These are phyloP conservation scores for Oscheius sp. DNA, from an alignment of 2,888 invertebrate species.

Conservation along the genomic window DNA sequence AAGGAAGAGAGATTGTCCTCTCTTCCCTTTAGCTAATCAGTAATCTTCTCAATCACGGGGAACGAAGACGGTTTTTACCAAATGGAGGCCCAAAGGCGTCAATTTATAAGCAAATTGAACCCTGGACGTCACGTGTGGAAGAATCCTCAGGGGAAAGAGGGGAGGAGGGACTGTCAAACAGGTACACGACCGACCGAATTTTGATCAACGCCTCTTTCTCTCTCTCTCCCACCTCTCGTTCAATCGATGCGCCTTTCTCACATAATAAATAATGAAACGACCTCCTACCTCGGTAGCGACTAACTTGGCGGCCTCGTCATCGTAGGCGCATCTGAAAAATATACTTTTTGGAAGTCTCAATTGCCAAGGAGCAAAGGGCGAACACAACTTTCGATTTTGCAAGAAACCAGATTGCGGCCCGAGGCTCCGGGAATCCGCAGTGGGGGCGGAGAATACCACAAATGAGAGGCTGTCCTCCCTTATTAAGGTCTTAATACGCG, in stretches of 20 bases:
- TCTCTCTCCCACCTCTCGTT: no score
- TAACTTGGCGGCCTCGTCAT: constrained; percentile 21
- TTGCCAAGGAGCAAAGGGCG: constrained; percentile 23
- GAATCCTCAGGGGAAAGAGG: neutral
- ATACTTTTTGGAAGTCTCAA: neutral
- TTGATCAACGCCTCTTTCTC: constrained; percentile 16
- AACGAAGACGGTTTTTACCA: constrained; percentile 7
- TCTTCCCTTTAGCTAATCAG: neutral
- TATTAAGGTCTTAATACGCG: constrained; percentile 14
- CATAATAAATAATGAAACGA: neutral
- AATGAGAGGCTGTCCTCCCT: constrained; percentile 20
- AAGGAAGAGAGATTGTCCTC: neutral
- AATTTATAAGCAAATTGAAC: constrained; percentile 15
- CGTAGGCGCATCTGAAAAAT: constrained; percentile 12
- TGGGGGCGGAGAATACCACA: constrained; percentile 22
- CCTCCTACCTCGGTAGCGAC: constrained; percentile 15
- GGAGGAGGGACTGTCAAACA: neutral
- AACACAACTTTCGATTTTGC: constrained; percentile 26
- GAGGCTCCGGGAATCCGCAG: constrained; percentile 24
- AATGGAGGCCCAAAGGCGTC: neutral
- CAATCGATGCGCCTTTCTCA: neutral
- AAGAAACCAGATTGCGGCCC: constrained; percentile 25
- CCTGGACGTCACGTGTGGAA: constrained; percentile 5
- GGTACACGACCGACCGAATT: constrained; percentile 5
- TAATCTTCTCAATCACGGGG: constrained; percentile 14